Base-by-base conservation (phyloP, 2,113 vertebrate species). In the Lampris megalopsis region DNA sequence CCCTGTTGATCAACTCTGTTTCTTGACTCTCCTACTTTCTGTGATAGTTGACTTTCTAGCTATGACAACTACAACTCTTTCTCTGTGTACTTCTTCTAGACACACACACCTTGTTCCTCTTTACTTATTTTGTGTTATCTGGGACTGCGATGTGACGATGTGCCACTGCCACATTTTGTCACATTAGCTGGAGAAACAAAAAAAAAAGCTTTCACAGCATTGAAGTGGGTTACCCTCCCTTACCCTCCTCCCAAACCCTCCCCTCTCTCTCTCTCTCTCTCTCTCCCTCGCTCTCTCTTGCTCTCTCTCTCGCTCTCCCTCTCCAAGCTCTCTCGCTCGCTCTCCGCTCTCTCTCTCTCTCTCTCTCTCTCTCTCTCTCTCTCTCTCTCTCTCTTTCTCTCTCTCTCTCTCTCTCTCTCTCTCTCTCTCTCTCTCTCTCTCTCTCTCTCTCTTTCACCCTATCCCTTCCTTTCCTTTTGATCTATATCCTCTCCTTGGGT, bases 121-220 rank as follows among this genome's bases (percentile, higher is more conserved):
- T 45, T 91, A 91, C 78, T 81, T 87, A 85, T 75, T 91, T 89
- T 92, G 86, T 93, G 93, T 92, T 94, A 94, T 93, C 94, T 93
- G 94, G 95, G 95, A 95, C 94, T 95, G 94, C 84, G 94, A 97
- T 97, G 97, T 97, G 97, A 96, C 95, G 94, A 95, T 95, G 94
- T 95, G 94, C 88, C 90, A 73, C 82, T 78, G 92, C 94, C 94
- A 94, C 96, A 97, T 97, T 96, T 94, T 89, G 94, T 96, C 96
- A 95, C 95, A 96, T 96, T 95, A 87, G 95, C 96, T 95, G 94
- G 94, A 95, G 88, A 90, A 92, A 92, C n/a, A 95, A 88, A 65
- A 70, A 80, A 83, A 86, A 90, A 77, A 78, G 82, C 89, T 95
- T 94, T 95, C 92, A 95, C 94, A 96, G 96, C 95, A 94, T 93